Evolutionary conservation across 2,113 vertebrate species (phyloP), one percentile per base, ranked within the genome.

Genomic region (Eidolon helvum): DNA sequence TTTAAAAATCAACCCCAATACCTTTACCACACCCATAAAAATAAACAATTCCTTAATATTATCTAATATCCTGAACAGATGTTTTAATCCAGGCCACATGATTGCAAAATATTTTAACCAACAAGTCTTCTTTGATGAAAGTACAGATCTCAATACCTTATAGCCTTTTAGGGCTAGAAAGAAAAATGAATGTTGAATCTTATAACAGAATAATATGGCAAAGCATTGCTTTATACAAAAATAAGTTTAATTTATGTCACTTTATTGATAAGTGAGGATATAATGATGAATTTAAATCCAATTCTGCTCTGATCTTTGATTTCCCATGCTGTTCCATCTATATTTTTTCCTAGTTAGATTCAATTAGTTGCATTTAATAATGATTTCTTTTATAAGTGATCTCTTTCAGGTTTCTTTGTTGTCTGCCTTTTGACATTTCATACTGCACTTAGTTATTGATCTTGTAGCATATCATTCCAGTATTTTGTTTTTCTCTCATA

Each of bases 11-110:
- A 92, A 95, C 28, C 57, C 38, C 26, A 18, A 72, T 82, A 63
- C 2, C 33, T 86, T 79, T 68, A 89, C 33, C 22, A 90, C 21
- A 79, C 28, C 45, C 86, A 92, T 66, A 69, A 97, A 96, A 93
- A 84, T 65, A 95, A 89, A 94, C 2, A 87, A 84, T 74, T 78
- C 11, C 55, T 94, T 78, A 93, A 57, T 78, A 83, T 86, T 59
- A 94, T 90, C 79, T 87, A 94, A 95, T 84, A 97, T 71, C 33
- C 53, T 65, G n/a, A 95, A 72, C 45, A 97, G 88, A 94, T 90
- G 40, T 90, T 97, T 92, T 80, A 90, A 90, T 5, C 11, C 26
- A 75, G 19, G 26, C 21, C 50, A 74, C 50, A 72, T 45, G 24
- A 72, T 53, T 92, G 19, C 18, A 89, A 48, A 95, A 82, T 72